These are phyloP conservation scores for Dorcus parallelipipedus DNA, from an alignment of 2,888 invertebrate genomes.

Conservation along the genomic window DNA sequence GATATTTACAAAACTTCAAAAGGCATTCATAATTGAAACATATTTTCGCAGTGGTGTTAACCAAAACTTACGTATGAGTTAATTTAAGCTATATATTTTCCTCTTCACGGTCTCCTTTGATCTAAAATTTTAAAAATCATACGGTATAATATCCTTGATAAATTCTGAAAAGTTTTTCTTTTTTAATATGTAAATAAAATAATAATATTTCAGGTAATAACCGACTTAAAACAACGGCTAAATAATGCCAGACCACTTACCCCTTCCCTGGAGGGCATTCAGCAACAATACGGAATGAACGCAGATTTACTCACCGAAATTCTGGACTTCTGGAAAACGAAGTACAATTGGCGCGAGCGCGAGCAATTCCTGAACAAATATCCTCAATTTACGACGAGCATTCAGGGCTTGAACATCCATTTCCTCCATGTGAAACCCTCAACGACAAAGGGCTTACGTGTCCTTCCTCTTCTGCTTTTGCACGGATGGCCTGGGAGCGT, in stretches of 20 bases:
- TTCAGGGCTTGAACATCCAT: constrained; percentile 69
- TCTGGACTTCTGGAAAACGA: constrained; percentile 71
- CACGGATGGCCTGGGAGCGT: constrained; percentile 92
- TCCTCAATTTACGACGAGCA: constrained; percentile 67
- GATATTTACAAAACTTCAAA: too few relatives aligned
- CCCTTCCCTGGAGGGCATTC: constrained; percentile 61
- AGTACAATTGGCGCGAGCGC: constrained; percentile 65
- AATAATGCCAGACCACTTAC: constrained; percentile 44
- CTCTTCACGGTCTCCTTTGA: too few relatives aligned
- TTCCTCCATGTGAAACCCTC: constrained; percentile 64
- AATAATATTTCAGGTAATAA: constrained; percentile 24
- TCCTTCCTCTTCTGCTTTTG: constrained; percentile 65
- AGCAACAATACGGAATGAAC: constrained; percentile 82
- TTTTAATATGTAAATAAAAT: too few relatives aligned
- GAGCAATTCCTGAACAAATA: constrained; percentile 61
- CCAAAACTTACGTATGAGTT: too few relatives aligned
- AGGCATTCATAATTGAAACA: too few relatives aligned
- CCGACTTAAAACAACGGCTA: constrained; percentile 56
- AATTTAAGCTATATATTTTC: too few relatives aligned
- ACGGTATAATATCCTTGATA: too few relatives aligned
- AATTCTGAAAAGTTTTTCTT: too few relatives aligned
- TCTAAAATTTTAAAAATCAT: too few relatives aligned
- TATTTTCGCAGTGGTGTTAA: too few relatives aligned
- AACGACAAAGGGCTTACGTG: constrained; percentile 37
- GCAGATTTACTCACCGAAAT: constrained; percentile 60